Evolutionary conservation across 2,113 vertebrate genomes (phyloP).

Genomic region (Notarius lentiginosus): DNA sequence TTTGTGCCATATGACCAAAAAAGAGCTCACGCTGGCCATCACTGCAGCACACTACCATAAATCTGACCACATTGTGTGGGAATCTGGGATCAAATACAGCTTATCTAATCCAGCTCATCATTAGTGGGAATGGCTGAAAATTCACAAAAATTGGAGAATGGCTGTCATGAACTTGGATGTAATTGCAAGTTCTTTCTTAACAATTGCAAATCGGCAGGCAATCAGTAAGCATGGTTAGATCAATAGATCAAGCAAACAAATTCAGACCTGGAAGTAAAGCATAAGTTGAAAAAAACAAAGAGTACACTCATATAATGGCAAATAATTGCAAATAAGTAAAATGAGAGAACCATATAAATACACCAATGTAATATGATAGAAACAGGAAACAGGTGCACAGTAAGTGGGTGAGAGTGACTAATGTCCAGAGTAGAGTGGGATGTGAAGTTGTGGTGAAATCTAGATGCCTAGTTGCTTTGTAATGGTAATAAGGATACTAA

Average conservation of each 20-base stretch:
- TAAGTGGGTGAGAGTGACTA: not conserved
- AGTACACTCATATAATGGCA: not conserved
- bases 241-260: not conserved
- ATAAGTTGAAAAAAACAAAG: not conserved
- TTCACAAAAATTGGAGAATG: not conserved
- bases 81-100: conserved; percentile 21
- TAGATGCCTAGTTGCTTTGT: not conserved
- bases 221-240: not conserved
- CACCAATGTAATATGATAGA: not conserved
- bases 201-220: not conserved
- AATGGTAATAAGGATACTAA: not conserved
- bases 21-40: conserved; percentile 57
- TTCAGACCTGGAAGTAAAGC: not conserved
- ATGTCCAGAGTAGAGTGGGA: not conserved
- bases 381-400: conserved; percentile 1
- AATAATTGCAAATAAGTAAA: not conserved
- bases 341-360: not conserved
- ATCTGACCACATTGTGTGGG: conserved; percentile 1
- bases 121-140: conserved; percentile 45
- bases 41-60: not conserved
- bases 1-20: conserved; percentile 70
- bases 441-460: not conserved
- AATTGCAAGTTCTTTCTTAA: not conserved
- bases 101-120: not conserved
- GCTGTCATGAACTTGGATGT: not conserved